Evolutionary conservation across 2,113 vertebrate species (phyloP).

Genomic region (Geothlypis trichas): DNA sequence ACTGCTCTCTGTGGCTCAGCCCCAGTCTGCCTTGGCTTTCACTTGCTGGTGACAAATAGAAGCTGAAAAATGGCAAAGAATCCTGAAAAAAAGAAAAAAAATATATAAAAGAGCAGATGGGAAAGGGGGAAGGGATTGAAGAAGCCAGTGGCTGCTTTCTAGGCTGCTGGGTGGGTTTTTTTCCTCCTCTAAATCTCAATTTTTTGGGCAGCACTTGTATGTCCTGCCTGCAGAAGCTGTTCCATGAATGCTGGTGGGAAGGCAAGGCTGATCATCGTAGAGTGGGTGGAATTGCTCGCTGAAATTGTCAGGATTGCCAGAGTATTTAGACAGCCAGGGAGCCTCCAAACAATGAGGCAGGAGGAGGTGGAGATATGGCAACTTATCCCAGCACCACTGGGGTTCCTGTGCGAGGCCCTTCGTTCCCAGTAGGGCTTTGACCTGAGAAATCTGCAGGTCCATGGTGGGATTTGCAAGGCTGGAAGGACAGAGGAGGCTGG

Average conservation of each 20-base stretch:
- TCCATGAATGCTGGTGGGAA: not conserved
- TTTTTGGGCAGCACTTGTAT: not conserved
- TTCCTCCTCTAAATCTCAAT: not conserved
- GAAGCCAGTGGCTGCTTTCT: not conserved
- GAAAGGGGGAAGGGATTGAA: not conserved
- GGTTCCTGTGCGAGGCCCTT: not conserved
- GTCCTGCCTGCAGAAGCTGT: not conserved
- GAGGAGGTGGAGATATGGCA: not conserved
- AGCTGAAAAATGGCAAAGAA: not conserved
- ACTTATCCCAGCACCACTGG: not conserved
- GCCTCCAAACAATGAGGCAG: not conserved
- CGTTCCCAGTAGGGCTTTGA: rapidly evolving
- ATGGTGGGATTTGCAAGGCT: not conserved
- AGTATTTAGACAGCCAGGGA: not conserved
- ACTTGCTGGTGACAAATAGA: not conserved
- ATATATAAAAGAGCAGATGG: not conserved
- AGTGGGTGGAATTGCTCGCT: not conserved
- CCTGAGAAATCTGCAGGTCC: not conserved
- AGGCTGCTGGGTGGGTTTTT: not conserved
- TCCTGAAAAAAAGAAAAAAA: not conserved
- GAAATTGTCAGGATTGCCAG: not conserved
- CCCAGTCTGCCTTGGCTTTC: not conserved
- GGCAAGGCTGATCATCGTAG: not conserved
- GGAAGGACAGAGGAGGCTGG: not conserved
- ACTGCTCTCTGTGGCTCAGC: not conserved